These are phyloP conservation scores for Drosophila pseudoobscura DNA, from an alignment of 1,140 invertebrate species.

Conservation along the genomic window DNA sequence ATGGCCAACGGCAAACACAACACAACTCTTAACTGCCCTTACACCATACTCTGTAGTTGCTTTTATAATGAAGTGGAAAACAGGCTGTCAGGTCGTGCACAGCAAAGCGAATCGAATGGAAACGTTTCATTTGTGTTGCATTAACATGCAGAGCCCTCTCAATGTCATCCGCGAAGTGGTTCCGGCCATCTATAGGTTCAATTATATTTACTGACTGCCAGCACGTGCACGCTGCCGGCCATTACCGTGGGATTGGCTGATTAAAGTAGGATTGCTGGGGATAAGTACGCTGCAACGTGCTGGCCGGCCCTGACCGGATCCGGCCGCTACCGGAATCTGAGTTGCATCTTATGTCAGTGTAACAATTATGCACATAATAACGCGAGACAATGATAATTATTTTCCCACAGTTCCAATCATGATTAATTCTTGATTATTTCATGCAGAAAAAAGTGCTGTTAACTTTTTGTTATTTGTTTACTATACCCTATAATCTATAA, in stretches of 20 bases:
- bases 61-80: slow-evolving; percentile 56
- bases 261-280: slow-evolving; percentile 31
- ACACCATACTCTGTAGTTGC: slow-evolving; percentile 8
- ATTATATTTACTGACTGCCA: slow-evolving; percentile 31
- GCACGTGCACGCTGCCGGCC: slow-evolving; percentile 39
- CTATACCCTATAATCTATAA: too few relatives aligned
- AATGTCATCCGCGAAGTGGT: slow-evolving; percentile 4
- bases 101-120: slow-evolving; percentile 21
- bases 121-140: slow-evolving; percentile 41
- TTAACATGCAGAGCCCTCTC: slow-evolving; percentile 34
- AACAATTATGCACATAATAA: slow-evolving; percentile 24
- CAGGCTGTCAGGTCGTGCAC: not conserved
- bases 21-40: not conserved
- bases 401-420: slow-evolving; percentile 39
- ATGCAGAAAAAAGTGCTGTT: slow-evolving; percentile 26
- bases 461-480: too few relatives aligned
- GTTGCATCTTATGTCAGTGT: not conserved
- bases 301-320: not conserved
- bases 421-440: slow-evolving; percentile 67
- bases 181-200: slow-evolving; percentile 37
- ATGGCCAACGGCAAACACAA: slow-evolving; percentile 7
- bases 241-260: slow-evolving; percentile 39
- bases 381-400: slow-evolving; percentile 37
- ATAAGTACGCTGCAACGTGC: slow-evolving; percentile 2
- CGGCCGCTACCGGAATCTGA: not conserved